Evolutionary conservation across 1,140 invertebrate species (phyloP).

Genomic region (Galleria mellonella): DNA sequence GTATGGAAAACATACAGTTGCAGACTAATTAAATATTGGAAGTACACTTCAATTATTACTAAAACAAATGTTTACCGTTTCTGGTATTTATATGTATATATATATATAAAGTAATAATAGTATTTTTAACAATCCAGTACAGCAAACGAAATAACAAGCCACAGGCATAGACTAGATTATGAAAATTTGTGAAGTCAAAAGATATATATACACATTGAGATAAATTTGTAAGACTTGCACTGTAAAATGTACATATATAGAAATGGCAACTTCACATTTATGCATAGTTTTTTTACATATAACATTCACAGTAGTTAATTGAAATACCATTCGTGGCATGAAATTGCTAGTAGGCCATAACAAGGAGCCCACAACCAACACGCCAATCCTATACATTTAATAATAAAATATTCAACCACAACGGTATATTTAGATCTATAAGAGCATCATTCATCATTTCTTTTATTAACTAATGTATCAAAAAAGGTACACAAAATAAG

Average conservation of each 20-base stretch:
- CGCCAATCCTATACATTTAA: not conserved
- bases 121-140: slow-evolving; percentile 15
- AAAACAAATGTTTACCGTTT: slow-evolving; percentile 19
- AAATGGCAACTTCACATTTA: slow-evolving; percentile 45
- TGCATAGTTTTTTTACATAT: slow-evolving; percentile 21
- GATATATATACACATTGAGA: slow-evolving; percentile 33
- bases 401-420: not conserved
- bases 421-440: not conserved
- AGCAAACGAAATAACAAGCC: slow-evolving; percentile 43
- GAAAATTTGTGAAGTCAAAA: slow-evolving; percentile 42
- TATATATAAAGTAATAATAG: slow-evolving; percentile 26
- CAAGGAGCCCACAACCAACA: not conserved
- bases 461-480: not conserved
- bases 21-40: slow-evolving; percentile 36
- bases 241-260: slow-evolving; percentile 35
- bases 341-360: not conserved
- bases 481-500: slow-evolving; percentile 6
- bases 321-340: slow-evolving; percentile 2
- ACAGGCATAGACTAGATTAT: slow-evolving; percentile 57
- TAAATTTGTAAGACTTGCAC: slow-evolving; percentile 22
- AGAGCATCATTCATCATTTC: not conserved
- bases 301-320: slow-evolving; percentile 10
- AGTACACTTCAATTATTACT: slow-evolving; percentile 38
- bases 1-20: slow-evolving; percentile 41
- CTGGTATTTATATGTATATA: too few relatives aligned